Evolutionary conservation across 2,888 invertebrate genomes (phyloP).

Genomic region (Asteroscopus sphinx): DNA sequence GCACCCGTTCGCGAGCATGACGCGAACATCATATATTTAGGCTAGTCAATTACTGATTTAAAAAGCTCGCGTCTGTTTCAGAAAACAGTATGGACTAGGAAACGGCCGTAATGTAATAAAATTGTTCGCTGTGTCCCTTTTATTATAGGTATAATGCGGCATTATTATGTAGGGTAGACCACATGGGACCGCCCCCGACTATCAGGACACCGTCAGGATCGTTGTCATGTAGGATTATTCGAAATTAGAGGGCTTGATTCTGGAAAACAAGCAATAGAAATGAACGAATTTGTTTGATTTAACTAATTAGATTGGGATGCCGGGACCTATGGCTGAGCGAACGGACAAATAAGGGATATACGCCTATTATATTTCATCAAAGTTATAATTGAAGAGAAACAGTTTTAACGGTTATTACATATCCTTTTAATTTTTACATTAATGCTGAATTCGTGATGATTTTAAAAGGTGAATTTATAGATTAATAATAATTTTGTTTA

Average conservation of each 20-base stretch:
- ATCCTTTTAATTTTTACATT: conserved; percentile 13
- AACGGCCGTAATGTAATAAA: conserved; percentile 20
- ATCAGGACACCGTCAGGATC: conserved; percentile 25
- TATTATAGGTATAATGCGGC: conserved; percentile 25
- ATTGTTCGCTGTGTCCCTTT: conserved; percentile 24
- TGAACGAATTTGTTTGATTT: conserved; percentile 37
- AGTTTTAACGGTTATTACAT: conserved; percentile 27
- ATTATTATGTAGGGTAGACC: conserved; percentile 30
- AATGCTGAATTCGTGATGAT: conserved; percentile 8
- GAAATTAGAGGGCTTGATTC: conserved; percentile 32
- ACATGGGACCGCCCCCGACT: conserved; percentile 36
- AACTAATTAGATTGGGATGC: conserved; percentile 35
- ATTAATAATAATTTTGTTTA: conserved; percentile 22
- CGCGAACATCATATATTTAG: too few relatives aligned
- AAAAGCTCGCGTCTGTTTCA: conserved; percentile 13
- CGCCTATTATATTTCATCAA: conserved; percentile 35
- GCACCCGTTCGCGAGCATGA: too few relatives aligned
- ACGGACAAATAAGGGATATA: conserved; percentile 35
- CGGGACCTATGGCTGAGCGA: conserved; percentile 14
- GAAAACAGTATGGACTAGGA: conserved; percentile 13
- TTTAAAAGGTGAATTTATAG: conserved; percentile 13
- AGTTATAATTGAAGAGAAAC: conserved; percentile 37
- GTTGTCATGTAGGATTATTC: conserved; percentile 50
- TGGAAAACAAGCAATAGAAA: conserved; percentile 32
- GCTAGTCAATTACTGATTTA: too few relatives aligned